These are phyloP conservation scores for Notodonta ziczac DNA, from an alignment of 2,888 invertebrate genomes.

Conservation along the genomic window DNA sequence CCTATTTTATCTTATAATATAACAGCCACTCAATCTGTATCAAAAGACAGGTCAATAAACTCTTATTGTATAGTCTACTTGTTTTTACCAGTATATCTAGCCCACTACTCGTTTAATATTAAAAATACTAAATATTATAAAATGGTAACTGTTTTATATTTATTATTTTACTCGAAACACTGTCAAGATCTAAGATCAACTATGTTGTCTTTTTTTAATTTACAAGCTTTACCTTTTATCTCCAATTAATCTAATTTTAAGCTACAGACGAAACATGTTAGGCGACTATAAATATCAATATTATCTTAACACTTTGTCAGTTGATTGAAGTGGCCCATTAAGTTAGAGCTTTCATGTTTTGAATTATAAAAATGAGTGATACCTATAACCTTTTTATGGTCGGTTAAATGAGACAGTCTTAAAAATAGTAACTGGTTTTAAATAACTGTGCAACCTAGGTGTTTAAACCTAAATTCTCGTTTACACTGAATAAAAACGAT, in stretches of 20 bases:
- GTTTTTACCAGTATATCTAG: background rate
- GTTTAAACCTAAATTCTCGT: no score
- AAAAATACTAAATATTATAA: no score
- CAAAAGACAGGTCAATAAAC: no score
- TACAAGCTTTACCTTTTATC: background rate
- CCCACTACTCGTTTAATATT: background rate
- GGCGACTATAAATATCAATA: slow-evolving; percentile 7
- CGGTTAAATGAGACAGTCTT: background rate
- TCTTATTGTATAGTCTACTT: background rate
- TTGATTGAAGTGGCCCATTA: slow-evolving; percentile 10
- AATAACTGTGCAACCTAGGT: no score
- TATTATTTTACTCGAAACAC: background rate
- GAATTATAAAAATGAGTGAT: slow-evolving; percentile 8
- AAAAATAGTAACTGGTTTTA: background rate
- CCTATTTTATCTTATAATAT: no score
- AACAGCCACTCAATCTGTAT: no score
- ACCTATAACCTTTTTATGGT: background rate
- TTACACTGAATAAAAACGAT: no score
- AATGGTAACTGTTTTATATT: background rate
- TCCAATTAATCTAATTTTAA: background rate
- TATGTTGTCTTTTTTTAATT: background rate
- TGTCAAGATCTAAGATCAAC: background rate
- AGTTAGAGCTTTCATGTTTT: slow-evolving; percentile 16
- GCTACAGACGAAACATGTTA: slow-evolving; percentile 2
- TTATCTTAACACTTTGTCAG: slow-evolving; percentile 6